Base-by-base conservation (phyloP, 1,140 invertebrate genomes). In the Frieseomelitta varia region DNA sequence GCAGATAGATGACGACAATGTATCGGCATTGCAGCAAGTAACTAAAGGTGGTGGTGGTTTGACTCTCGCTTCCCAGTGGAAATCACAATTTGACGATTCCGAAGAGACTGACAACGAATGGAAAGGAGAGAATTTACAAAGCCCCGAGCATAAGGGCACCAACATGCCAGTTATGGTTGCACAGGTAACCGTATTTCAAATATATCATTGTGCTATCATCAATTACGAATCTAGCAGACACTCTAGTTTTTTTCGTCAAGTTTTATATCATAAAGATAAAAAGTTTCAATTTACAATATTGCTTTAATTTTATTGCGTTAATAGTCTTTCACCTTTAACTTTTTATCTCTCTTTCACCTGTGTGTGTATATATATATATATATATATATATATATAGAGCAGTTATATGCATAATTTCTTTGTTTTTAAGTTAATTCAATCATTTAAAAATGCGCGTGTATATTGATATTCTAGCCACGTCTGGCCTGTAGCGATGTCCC, bases 31-130 rank as follows among this genome's bases (percentile, higher is more conserved):
- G 80, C 98, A 98, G 92, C 98, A 98, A 95, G 96, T 97, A n/a
- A 97, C 97, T 0, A 96, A 96, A 90, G 96, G 97, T 68, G 96
- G 96, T 6, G 97, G 97, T 56, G 97, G 97, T 0, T 93, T 98
- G 6, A 98, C 98, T 0, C 92, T 98, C 19, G 98, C 97, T 0
- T 98, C 98, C 2, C 97, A 98, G 90, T 99, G 98, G 98, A 98
- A 99, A 92, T 98, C 97, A 4, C 98, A 98, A 91, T 99, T 99
- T 91, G 98, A 99, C 92, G 98, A 99, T 92, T 98, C 98, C 0
- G 98, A 99, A 88, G 98, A 98, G 91, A 98, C 97, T 0, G 98
- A 99, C 93, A 98, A 98, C 93, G 98, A 99, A 93, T 98, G 98
- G 97, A 98, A 98, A 92, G 97, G 97, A 77, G 98, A 98, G 84